Percentiles rank a stretch among this genome's conserved stretches.
Evolutionary conservation across 1,140 invertebrate species (phyloP).

Genomic region (Wasmannia auropunctata): DNA sequence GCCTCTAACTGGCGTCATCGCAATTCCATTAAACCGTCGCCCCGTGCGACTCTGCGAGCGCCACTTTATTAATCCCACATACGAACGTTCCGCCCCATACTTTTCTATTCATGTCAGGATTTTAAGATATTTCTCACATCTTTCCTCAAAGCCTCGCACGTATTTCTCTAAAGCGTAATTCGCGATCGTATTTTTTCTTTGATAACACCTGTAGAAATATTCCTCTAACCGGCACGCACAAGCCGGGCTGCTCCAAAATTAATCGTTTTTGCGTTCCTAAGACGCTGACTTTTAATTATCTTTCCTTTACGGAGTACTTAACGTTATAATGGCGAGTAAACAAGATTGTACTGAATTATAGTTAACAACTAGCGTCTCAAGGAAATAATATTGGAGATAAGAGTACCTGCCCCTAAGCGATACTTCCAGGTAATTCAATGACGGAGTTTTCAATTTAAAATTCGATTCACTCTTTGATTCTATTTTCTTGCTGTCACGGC

Average conservation of each 20-base stretch:
- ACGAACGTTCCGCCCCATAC: neutral
- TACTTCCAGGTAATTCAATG: constrained; percentile 29
- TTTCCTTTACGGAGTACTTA: neutral
- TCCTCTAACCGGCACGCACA: neutral
- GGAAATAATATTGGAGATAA: constrained; percentile 34
- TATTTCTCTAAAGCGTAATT: neutral
- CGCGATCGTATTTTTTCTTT: neutral
- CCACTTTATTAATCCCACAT: constrained; percentile 31
- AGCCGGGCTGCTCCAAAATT: neutral
- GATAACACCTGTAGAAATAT: neutral
- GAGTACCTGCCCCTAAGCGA: constrained; percentile 20
- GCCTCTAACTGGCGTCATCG: constrained; percentile 36
- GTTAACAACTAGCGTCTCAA: constrained; percentile 34
- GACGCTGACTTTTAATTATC: constrained; percentile 12
- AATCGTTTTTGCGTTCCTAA: neutral
- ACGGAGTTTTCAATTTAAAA: constrained; percentile 43
- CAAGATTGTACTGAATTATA: constrained; percentile 15
- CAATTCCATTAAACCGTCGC: constrained; percentile 45
- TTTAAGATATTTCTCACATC: neutral
- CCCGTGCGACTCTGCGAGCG: constrained; percentile 24
- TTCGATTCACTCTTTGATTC: constrained; percentile 35
- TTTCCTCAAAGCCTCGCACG: neutral
- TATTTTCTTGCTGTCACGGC: constrained; percentile 4
- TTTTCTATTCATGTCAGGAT: neutral
- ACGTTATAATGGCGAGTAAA: constrained; percentile 20